Evolutionary conservation across 2,888 invertebrate genomes (phyloP).

Genomic region (Tinea trinotella): DNA sequence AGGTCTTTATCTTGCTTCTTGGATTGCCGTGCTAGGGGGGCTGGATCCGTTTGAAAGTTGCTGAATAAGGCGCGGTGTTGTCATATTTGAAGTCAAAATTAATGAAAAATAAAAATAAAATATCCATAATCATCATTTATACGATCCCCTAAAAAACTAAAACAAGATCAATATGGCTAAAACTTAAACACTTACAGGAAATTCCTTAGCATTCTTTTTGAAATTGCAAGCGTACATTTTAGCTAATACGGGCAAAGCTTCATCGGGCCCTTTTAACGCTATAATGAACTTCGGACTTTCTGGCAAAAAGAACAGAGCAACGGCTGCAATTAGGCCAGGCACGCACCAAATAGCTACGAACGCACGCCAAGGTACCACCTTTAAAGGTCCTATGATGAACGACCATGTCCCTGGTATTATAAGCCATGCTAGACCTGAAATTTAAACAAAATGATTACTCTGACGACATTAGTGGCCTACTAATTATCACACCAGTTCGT

Average conservation of each 20-base stretch:
- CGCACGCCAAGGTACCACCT: slow-evolving; percentile 81
- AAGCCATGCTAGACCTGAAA: slow-evolving; percentile 76
- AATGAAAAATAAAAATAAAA: too few species aligned
- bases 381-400: slow-evolving; percentile 46
- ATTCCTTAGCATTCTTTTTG: slow-evolving; percentile 35
- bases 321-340: slow-evolving; percentile 75
- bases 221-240: slow-evolving; percentile 70
- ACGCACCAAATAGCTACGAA: slow-evolving; percentile 77
- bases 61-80: too few species aligned
- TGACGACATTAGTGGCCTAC: too few species aligned
- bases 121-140: too few species aligned
- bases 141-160: too few species aligned
- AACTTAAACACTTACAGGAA: slow-evolving; percentile 56
- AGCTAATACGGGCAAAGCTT: slow-evolving; percentile 74
- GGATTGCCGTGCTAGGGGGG: too few species aligned
- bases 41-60: too few species aligned
- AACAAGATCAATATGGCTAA: neutral
- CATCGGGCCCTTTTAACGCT: slow-evolving; percentile 72
- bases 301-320: slow-evolving; percentile 73
- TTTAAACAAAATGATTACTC: neutral
- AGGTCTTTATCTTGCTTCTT: too few species aligned
- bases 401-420: slow-evolving; percentile 75
- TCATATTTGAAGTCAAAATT: too few species aligned
- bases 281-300: slow-evolving; percentile 85
- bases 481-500: too few species aligned